A percentile compares a stretch with the other conserved stretches of the same genome.
Evolutionary conservation across 2,888 invertebrate species (phyloP).

Genomic region (Digitonthophagus gazella): DNA sequence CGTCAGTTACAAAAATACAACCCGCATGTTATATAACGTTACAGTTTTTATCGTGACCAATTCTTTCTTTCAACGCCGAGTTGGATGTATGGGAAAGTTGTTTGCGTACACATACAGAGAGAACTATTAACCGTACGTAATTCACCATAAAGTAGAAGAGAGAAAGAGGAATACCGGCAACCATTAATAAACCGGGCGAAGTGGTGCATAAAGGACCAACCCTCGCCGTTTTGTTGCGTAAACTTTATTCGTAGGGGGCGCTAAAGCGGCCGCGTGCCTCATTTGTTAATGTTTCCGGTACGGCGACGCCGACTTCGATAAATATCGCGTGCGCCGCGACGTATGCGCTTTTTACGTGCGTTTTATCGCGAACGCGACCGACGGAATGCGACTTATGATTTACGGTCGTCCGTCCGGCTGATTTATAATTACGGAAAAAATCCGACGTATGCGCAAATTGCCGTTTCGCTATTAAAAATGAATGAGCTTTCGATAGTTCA

Average conservation of each 20-base stretch:
- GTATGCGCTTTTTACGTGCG: neutral
- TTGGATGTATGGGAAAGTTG: too few species aligned
- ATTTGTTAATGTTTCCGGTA: slow-evolving; percentile 16
- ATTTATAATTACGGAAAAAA: too few species aligned
- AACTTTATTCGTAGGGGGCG: slow-evolving; percentile 2
- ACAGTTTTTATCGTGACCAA: too few species aligned
- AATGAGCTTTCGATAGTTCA: too few species aligned
- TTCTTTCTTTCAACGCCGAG: too few species aligned
- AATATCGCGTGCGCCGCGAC: neutral
- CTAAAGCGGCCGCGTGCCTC: slow-evolving; percentile 2
- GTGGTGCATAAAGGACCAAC: slow-evolving; percentile 1
- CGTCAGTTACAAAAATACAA: too few species aligned
- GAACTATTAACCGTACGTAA: neutral
- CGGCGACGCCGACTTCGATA: slow-evolving; percentile 2
- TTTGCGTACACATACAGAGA: too few species aligned
- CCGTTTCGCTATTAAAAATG: too few species aligned
- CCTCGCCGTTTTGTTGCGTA: slow-evolving; percentile 7
- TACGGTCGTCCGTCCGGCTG: too few species aligned
- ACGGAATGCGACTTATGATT: too few species aligned
- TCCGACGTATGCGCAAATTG: too few species aligned
- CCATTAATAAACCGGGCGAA: slow-evolving; percentile 11
- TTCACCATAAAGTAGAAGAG: neutral
- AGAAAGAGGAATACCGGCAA: neutral
- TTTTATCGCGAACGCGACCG: neutral
- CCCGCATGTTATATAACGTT: too few species aligned